phyloP scores from a whole-genome alignment of 2,888 invertebrate genomes.

The Pegoplata infirma region DNA sequence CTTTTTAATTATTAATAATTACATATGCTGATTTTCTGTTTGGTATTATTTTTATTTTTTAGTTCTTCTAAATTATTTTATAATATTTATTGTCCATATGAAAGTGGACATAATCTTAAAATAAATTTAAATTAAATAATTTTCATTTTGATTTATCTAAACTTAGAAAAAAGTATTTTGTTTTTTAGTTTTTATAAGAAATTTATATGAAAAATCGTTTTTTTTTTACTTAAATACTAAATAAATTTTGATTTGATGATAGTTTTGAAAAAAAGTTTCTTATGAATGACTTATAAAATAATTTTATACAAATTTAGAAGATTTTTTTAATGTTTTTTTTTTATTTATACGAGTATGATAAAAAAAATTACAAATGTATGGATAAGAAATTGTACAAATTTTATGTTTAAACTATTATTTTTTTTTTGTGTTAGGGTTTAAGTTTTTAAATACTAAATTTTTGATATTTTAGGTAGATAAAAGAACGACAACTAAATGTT shows the following conservation, averaged over 20 bases:
- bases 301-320: slow-evolving; percentile 15
- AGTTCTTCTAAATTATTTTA: slow-evolving; percentile 36
- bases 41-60: slow-evolving; percentile 57
- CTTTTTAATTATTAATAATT: slow-evolving; percentile 31
- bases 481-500: no score
- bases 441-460: no score
- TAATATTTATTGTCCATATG: slow-evolving; percentile 69
- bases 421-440: slow-evolving; percentile 5
- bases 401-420: neutral
- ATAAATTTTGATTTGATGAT: slow-evolving; percentile 42
- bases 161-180: neutral
- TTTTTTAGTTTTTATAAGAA: neutral
- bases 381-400: neutral
- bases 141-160: slow-evolving; percentile 17
- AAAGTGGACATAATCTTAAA: slow-evolving; percentile 71
- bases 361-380: neutral
- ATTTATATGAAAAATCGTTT: slow-evolving; percentile 28
- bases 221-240: slow-evolving; percentile 40
- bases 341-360: no score
- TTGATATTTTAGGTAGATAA: no score
- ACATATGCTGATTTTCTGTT: slow-evolving; percentile 54
- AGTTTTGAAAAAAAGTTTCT: slow-evolving; percentile 1
- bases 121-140: slow-evolving; percentile 32
- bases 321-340: no score
- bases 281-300: slow-evolving; percentile 8